Conservation (phyloP, 2,113 vertebrate genomes). For the Peromyscus leucopus region DNA sequence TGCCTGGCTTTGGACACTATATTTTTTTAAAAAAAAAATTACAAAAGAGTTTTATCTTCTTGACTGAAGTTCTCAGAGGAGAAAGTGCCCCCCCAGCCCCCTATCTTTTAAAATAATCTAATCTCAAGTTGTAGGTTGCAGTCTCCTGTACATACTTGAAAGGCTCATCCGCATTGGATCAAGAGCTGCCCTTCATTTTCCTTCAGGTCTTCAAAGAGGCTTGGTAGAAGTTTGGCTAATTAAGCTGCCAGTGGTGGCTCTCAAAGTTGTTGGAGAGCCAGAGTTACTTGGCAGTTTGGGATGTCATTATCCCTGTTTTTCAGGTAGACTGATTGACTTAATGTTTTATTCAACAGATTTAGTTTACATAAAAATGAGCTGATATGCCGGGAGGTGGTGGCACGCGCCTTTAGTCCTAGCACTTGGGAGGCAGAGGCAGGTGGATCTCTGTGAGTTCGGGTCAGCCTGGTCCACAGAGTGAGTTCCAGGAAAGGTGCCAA, state of each 20-base stretch:
- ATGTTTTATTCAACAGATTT: slow-evolving; percentile 11
- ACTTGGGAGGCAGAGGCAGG: too few relatives aligned
- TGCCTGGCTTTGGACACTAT: too few relatives aligned
- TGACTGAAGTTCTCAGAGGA: not conserved
- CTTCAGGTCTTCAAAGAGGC: not conserved
- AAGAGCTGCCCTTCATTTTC: not conserved
- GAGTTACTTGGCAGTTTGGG: slow-evolving; percentile 18
- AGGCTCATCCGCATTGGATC: not conserved
- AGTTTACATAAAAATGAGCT: slow-evolving; percentile 34
- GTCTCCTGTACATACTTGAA: not conserved
- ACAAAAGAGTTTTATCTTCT: not conserved
- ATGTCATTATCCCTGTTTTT: slow-evolving; percentile 8
- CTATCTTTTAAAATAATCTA: not conserved
- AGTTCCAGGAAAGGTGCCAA: too few relatives aligned
- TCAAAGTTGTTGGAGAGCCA: not conserved
- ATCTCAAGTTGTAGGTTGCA: slow-evolving; percentile 14
- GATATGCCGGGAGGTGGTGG: not conserved
- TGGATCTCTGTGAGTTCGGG: too few relatives aligned
- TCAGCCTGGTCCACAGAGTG: too few relatives aligned
- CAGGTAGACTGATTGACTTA: not conserved
- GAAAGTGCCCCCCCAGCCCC: not conserved
- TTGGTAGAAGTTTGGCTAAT: not conserved
- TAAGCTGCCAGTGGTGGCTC: not conserved
- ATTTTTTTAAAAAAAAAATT: not conserved
- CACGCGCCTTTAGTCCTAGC: too few relatives aligned